These are phyloP conservation scores for Catharus ustulatus DNA, from an alignment of 2,797 vertebrate species.

Conservation along the genomic window DNA sequence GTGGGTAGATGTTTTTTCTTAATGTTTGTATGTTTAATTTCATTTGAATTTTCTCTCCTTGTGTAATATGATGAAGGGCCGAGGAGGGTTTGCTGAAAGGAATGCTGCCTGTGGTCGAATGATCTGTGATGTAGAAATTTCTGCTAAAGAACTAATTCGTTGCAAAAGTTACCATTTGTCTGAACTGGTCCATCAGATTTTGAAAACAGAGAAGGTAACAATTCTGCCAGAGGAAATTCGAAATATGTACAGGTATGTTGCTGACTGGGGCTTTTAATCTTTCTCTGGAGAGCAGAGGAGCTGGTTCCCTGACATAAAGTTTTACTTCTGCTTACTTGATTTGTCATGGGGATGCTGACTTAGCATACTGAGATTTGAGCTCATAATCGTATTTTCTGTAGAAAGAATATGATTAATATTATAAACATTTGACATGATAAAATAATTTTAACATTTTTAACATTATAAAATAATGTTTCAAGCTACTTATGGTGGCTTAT, in stretches of 20 bases:
- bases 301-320: neutral
- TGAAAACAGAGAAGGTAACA: slow-evolving; percentile 84
- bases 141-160: slow-evolving; percentile 95
- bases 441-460: too few species aligned
- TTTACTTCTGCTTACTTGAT: neutral
- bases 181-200: slow-evolving; percentile 88
- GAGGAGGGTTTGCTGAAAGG: slow-evolving; percentile 91
- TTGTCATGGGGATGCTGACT: neutral
- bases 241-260: slow-evolving; percentile 88
- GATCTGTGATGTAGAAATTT: slow-evolving; percentile 95
- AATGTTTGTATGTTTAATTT: neutral
- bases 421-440: too few species aligned
- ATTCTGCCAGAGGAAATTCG: slow-evolving; percentile 85
- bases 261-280: neutral
- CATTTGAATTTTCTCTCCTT: neutral
- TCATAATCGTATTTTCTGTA: too few species aligned
- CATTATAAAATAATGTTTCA: neutral
- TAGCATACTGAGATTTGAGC: neutral
- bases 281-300: neutral
- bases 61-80: slow-evolving; percentile 78
- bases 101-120: slow-evolving; percentile 95
- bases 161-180: slow-evolving; percentile 96
- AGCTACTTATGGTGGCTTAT: neutral
- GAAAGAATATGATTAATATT: too few species aligned
- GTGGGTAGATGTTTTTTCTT: neutral